Evolutionary conservation across 2,888 invertebrate genomes (phyloP), one percentile per base, ranked within the genome.

Genomic region (Phyto melanocephala): DNA sequence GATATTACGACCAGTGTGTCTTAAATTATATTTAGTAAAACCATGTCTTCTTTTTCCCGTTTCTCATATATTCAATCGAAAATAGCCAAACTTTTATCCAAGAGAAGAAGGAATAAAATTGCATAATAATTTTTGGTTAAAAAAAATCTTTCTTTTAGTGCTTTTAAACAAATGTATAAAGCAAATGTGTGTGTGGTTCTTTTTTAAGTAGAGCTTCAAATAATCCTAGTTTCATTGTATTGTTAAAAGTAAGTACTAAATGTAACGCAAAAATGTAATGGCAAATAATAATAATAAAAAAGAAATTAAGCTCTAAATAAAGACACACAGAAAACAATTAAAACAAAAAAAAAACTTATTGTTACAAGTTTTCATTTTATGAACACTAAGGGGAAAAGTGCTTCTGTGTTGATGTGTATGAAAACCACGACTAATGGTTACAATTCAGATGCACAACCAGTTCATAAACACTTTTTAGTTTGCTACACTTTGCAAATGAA

Each of bases 261-360:
- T 62, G n/a, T 42, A 28, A 42, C 15, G 24, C 22, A 62, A 11
- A 42, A 62, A 28, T 24, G 40, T 42, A 17, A 7, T 47, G 7
- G 33, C 28, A 47, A 20, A 50, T 65, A 47, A 47, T 45, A 50
- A 65, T 50, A 22, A 28, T 28, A 65, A 50, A 65, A 65, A 50
- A 15, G 20, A 37, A 47, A 65, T 65, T 47, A 65, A 65, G 33
- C 20, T 11, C 33, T 28, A 63, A 47, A 45, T 63, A 13, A 17
- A 35, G 20, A 33, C 20, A 65, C 22, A 35, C 6, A 2, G 20
- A 24, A 47, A 24, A 8, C n/a, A 3, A 13, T 50, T 35, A 37
- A 47, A 63, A 37, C 65, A 50, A 37, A 37, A 22, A 35, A n/a
- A 52, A 67, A 24, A 11, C 11, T 10, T 20, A 52, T 15, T 65